These are phyloP conservation scores for Pipra filicauda DNA, from an alignment of 2,113 vertebrate genomes.

Conservation along the genomic window DNA sequence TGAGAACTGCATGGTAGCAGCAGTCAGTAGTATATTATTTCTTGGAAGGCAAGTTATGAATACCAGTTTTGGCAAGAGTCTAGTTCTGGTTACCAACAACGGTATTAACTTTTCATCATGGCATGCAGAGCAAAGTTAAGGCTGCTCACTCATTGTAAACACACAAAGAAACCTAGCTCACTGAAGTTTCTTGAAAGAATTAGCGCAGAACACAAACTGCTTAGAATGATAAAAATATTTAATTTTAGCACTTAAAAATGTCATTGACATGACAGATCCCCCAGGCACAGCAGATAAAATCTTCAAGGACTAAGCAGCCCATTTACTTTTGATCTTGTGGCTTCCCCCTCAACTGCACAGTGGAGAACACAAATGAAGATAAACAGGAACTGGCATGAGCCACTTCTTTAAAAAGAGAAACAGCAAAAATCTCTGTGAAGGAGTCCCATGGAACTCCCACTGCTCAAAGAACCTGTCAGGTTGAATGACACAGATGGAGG, in stretches of 20 bases:
- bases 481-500: neutral
- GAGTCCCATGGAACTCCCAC: neutral
- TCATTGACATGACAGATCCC: neutral
- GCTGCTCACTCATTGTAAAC: neutral
- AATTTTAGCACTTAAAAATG: neutral
- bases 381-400: neutral
- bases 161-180: neutral
- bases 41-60: neutral
- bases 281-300: neutral
- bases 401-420: neutral
- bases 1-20: neutral
- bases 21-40: neutral
- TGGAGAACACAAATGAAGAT: neutral
- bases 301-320: neutral
- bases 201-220: neutral
- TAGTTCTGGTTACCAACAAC: neutral
- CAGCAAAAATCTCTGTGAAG: neutral
- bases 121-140: neutral
- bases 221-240: neutral
- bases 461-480: neutral
- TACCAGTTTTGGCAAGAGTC: neutral
- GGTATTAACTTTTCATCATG: neutral
- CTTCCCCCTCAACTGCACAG: neutral
- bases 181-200: neutral
- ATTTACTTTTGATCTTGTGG: neutral